Conservation (phyloP, 1,140 invertebrate species). For the Metopolophium dirhodum region DNA sequence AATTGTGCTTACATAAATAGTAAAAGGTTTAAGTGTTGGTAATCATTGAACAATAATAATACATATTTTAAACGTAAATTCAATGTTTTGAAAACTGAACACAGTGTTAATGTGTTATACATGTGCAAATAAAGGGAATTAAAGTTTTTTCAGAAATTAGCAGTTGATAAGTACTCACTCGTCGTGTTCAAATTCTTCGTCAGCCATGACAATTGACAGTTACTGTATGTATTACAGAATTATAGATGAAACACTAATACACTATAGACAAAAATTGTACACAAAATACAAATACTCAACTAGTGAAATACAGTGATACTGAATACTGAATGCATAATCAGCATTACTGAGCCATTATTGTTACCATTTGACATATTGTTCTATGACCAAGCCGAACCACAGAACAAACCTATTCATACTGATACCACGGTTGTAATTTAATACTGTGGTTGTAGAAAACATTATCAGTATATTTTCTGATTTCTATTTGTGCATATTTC, state of each 20-base stretch:
- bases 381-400: too few species aligned
- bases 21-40: neutral
- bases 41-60: neutral
- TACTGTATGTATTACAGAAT: too few species aligned
- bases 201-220: slow-evolving; percentile 62
- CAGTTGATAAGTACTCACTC: slow-evolving; percentile 68
- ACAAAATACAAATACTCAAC: too few species aligned
- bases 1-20: neutral
- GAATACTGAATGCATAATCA: too few species aligned
- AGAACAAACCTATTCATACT: neutral
- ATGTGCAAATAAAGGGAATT: neutral
- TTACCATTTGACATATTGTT: too few species aligned
- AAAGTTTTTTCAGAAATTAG: neutral
- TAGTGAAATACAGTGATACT: too few species aligned
- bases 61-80: too few species aligned
- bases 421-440: neutral
- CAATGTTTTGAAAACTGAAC: neutral
- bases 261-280: too few species aligned
- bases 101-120: neutral
- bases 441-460: neutral
- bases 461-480: neutral
- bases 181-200: slow-evolving; percentile 78
- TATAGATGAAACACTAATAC: too few species aligned
- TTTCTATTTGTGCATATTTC: neutral
- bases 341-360: too few species aligned